These are phyloP conservation scores for Rhadina sibilatrix DNA, from an alignment of 2,113 vertebrate genomes.

Conservation along the genomic window DNA sequence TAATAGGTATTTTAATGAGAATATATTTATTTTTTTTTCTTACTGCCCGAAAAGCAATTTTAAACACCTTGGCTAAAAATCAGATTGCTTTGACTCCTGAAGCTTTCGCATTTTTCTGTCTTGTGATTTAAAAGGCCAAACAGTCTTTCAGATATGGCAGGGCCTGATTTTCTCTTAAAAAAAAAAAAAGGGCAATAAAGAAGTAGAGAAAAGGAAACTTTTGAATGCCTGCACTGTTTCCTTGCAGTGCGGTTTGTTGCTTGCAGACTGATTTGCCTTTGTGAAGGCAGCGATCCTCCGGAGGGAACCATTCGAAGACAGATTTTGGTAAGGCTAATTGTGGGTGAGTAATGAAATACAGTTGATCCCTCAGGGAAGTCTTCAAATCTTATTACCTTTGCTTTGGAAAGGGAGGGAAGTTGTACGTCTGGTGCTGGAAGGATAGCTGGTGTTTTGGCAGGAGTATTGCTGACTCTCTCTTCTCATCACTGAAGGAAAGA, in stretches of 20 bases:
- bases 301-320: constrained; percentile 81
- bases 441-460: background rate
- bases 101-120: background rate
- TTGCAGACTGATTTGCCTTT: constrained; percentile 78
- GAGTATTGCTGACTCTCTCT: background rate
- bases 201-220: background rate
- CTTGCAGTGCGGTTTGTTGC: constrained; percentile 84
- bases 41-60: background rate
- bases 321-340: constrained; percentile 80
- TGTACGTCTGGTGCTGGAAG: background rate
- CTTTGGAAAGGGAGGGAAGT: background rate
- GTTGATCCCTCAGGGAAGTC: background rate
- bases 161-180: background rate
- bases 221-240: background rate
- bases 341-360: background rate
- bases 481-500: background rate
- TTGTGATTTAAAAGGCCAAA: background rate
- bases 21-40: background rate
- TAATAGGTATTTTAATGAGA: constrained; percentile 12
- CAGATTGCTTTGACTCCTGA: background rate
- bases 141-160: background rate
- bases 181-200: background rate
- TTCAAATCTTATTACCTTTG: background rate
- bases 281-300: constrained; percentile 70
- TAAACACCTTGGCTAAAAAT: background rate